A percentile compares a stretch with the other conserved stretches of the same genome.
phyloP scores from a whole-genome alignment of 2,888 invertebrate genomes.

The Leptogaster cylindrica region DNA sequence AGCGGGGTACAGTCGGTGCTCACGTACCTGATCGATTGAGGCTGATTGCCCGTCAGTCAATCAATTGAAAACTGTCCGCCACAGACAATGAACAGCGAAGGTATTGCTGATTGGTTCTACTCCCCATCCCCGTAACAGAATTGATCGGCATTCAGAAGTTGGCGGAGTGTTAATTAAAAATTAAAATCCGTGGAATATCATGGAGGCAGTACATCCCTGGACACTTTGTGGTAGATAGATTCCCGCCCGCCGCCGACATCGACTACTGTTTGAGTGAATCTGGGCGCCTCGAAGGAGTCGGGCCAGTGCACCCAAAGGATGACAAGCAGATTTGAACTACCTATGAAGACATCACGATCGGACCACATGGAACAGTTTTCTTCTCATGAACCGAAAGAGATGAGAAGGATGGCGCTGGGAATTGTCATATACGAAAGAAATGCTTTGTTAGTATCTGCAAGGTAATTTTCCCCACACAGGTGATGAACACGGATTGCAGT shows the following conservation, averaged over 20 bases:
- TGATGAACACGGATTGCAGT: too few relatives aligned
- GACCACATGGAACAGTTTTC: too few relatives aligned
- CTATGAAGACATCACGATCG: too few relatives aligned
- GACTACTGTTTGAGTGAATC: conserved; percentile 17
- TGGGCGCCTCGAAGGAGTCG: neutral
- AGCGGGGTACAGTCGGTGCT: conserved; percentile 1
- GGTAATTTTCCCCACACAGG: too few relatives aligned
- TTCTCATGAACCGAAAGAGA: too few relatives aligned
- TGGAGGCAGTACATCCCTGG: neutral
- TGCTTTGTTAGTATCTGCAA: too few relatives aligned
- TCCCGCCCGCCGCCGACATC: conserved; percentile 17
- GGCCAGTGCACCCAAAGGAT: too few relatives aligned
- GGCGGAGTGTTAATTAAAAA: conserved; percentile 30
- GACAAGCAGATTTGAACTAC: too few relatives aligned
- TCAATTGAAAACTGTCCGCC: conserved; percentile 37
- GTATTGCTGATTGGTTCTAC: neutral
- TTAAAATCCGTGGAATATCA: neutral
- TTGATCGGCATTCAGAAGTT: neutral
- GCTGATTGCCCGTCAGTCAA: conserved; percentile 40
- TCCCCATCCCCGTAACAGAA: neutral
- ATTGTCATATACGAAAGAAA: too few relatives aligned
- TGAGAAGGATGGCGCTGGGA: too few relatives aligned
- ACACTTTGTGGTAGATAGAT: neutral
- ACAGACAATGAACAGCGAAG: conserved; percentile 12
- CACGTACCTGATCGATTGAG: conserved; percentile 37